A percentile compares a stretch with the other conserved stretches of the same genome.
These are phyloP conservation scores for Callithrix jacchus DNA, from an alignment of 2,113 vertebrate species.

Conservation along the genomic window DNA sequence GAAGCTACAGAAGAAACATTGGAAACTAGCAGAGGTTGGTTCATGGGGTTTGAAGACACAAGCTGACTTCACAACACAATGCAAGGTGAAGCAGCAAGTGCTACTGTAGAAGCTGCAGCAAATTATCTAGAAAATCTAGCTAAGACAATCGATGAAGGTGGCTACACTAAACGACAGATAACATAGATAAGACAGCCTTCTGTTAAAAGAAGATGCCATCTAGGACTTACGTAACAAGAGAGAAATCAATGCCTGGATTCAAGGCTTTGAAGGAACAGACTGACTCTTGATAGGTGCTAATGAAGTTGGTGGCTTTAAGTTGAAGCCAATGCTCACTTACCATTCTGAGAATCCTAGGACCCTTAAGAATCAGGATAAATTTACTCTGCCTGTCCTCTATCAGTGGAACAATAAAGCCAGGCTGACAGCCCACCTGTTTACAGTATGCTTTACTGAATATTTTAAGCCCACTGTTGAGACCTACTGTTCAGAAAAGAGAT, in stretches of 20 bases:
- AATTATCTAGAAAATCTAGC: not conserved
- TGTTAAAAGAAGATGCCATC: not conserved
- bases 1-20: not conserved
- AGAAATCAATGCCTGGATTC: not conserved
- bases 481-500: not conserved
- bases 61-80: not conserved
- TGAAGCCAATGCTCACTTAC: not conserved
- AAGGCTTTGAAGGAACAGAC: not conserved
- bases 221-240: not conserved
- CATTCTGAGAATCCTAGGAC: not conserved
- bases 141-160: not conserved
- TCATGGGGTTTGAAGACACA: not conserved
- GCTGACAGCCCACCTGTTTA: not conserved
- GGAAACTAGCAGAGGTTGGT: not conserved
- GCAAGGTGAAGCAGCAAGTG: not conserved
- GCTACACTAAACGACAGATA: not conserved
- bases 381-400: not conserved
- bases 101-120: not conserved
- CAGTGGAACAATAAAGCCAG: not conserved
- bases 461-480: not conserved
- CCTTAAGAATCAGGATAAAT: not conserved
- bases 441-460: not conserved
- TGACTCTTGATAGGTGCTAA: not conserved
- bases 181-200: not conserved
- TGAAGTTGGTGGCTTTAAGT: not conserved